Evolutionary conservation across 2,888 invertebrate species (phyloP).

Genomic region (Vesta saturnalis): DNA sequence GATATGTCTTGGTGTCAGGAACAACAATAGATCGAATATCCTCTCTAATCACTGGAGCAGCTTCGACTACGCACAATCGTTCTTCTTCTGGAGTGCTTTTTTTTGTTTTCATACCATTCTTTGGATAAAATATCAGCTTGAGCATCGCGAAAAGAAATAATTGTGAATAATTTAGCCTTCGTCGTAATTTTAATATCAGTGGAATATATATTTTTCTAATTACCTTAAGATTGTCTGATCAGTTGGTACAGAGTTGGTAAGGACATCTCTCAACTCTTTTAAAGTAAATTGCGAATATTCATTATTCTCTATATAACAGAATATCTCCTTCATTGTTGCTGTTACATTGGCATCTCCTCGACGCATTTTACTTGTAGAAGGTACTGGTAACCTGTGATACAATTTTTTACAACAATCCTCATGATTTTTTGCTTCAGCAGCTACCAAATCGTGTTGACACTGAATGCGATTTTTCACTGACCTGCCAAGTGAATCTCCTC

Average conservation of each 20-base stretch:
- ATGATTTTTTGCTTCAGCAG: not conserved
- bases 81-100: too few species aligned
- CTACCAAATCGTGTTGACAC: too few species aligned
- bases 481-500: too few species aligned
- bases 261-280: too few species aligned
- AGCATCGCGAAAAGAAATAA: too few species aligned
- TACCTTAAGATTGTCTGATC: not conserved
- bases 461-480: too few species aligned
- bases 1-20: not conserved
- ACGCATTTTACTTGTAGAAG: not conserved
- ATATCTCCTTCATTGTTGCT: not conserved
- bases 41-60: too few species aligned
- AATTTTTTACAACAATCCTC: not conserved
- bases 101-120: not conserved
- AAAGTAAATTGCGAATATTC: not conserved
- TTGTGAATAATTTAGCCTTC: not conserved
- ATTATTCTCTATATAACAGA: not conserved
- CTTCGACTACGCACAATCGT: too few species aligned
- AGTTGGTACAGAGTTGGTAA: too few species aligned
- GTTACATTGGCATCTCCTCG: not conserved
- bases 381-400: not conserved
- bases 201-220: not conserved
- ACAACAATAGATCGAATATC: too few species aligned
- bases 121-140: not conserved
- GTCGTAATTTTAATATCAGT: not conserved